Evolutionary conservation across 2,797 vertebrate species (phyloP).

Genomic region (Hypotaenidia philippensis): DNA sequence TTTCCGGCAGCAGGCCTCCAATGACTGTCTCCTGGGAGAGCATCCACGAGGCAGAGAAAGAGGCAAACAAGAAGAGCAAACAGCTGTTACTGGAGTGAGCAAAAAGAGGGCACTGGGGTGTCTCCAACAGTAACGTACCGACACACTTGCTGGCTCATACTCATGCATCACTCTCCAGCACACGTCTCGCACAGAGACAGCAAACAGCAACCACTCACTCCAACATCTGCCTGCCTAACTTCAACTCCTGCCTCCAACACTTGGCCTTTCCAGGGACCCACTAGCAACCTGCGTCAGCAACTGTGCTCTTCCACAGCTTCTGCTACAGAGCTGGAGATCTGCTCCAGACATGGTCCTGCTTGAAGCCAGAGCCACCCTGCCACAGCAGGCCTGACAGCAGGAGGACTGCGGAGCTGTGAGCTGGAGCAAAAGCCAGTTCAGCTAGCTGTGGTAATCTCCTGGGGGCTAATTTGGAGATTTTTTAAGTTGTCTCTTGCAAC

Average conservation of each 20-base stretch:
- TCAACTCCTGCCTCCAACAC: neutral
- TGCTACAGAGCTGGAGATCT: neutral
- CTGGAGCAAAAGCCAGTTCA: slow-evolving; percentile 32
- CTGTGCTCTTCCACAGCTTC: neutral
- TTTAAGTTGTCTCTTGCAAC: neutral
- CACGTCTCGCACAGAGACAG: neutral
- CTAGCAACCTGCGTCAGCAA: neutral
- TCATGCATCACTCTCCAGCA: neutral
- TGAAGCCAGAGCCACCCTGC: neutral
- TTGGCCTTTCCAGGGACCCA: neutral
- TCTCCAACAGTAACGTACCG: neutral
- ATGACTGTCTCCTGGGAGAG: slow-evolving; percentile 87
- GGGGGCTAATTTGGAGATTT: neutral
- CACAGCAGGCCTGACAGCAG: neutral
- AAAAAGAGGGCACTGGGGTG: neutral
- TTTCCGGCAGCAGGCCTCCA: slow-evolving; percentile 91
- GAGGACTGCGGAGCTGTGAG: neutral
- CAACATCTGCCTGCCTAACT: neutral
- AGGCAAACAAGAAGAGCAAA: slow-evolving; percentile 54
- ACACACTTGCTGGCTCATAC: neutral
- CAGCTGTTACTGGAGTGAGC: slow-evolving; percentile 14
- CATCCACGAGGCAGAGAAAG: slow-evolving; percentile 16
- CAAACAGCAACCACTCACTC: neutral
- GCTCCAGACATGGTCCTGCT: neutral
- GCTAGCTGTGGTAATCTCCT: neutral